Percentiles rank a stretch among this genome's conserved stretches.
Evolutionary conservation across 2,113 vertebrate genomes (phyloP).

Genomic region (Mesoclemmys tuberculata): DNA sequence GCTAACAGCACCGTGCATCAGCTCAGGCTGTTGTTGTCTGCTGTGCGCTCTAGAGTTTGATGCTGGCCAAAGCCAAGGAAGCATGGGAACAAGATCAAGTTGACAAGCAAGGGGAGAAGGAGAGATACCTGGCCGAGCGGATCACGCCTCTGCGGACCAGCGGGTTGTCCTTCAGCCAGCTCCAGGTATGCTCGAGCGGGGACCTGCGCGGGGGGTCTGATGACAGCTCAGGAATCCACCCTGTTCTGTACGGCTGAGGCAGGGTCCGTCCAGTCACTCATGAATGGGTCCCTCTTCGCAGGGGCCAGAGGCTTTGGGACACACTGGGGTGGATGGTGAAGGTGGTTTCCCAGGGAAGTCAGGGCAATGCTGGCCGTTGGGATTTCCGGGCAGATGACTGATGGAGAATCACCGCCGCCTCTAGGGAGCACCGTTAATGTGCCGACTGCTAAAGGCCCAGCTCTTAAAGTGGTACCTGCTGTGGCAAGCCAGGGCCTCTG

Average conservation of each 20-base stretch:
- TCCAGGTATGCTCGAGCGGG: constrained; percentile 81
- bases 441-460: neutral
- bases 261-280: neutral
- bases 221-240: neutral
- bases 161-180: constrained; percentile 83
- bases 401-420: neutral
- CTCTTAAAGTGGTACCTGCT: too few species aligned
- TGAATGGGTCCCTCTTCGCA: neutral
- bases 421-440: neutral
- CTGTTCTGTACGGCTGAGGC: neutral
- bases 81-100: constrained; percentile 90
- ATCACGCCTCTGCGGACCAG: constrained; percentile 80
- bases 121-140: constrained; percentile 86
- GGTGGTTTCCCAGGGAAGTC: neutral
- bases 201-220: neutral
- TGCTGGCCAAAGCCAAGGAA: constrained; percentile 95
- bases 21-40: neutral
- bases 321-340: neutral
- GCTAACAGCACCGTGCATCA: neutral
- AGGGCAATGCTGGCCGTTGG: neutral
- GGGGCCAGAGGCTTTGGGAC: neutral
- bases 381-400: neutral
- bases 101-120: constrained; percentile 89
- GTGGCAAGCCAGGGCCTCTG: neutral
- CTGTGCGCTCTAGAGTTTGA: constrained; percentile 81